These are phyloP conservation scores for Drosophila emarginata DNA, from an alignment of 2,888 invertebrate species.

Conservation along the genomic window DNA sequence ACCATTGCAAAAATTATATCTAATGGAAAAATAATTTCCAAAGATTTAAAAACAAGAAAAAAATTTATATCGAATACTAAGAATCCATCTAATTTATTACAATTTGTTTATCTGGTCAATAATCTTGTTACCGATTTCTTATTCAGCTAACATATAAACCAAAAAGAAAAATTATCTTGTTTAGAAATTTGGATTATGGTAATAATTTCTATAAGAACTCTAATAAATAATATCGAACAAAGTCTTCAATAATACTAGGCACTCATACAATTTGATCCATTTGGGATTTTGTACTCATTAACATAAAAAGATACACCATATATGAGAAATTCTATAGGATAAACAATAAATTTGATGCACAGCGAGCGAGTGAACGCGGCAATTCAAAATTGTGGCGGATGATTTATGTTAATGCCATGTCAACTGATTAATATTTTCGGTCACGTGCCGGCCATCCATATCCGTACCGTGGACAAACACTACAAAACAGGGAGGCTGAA, in stretches of 20 bases:
- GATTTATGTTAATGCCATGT: conserved; percentile 80
- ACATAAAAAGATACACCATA: conserved; percentile 33
- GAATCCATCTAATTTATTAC: too few relatives aligned
- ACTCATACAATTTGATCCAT: background rate
- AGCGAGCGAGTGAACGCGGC: conserved; percentile 35
- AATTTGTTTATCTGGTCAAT: too few relatives aligned
- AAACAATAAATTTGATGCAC: conserved; percentile 41
- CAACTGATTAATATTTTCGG: conserved; percentile 81
- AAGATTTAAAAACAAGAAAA: too few relatives aligned
- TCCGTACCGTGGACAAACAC: conserved; percentile 38
- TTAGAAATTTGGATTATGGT: too few relatives aligned
- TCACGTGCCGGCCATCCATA: conserved; percentile 77
- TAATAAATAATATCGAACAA: background rate
- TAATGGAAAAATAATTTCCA: too few relatives aligned
- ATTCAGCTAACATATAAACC: too few relatives aligned
- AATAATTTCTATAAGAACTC: background rate
- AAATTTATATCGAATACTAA: too few relatives aligned
- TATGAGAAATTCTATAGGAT: conserved; percentile 11
- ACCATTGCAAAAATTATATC: too few relatives aligned
- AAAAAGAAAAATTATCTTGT: too few relatives aligned
- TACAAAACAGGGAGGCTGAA: conserved; percentile 20
- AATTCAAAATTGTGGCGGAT: conserved; percentile 69
- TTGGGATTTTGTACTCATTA: conserved; percentile 24
- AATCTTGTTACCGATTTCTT: too few relatives aligned
- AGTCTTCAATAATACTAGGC: background rate